Evolutionary conservation across 23 tunicate species (phyloP), one percentile per base, ranked within the genome.

Genomic region (Botrylloides violaceus): DNA sequence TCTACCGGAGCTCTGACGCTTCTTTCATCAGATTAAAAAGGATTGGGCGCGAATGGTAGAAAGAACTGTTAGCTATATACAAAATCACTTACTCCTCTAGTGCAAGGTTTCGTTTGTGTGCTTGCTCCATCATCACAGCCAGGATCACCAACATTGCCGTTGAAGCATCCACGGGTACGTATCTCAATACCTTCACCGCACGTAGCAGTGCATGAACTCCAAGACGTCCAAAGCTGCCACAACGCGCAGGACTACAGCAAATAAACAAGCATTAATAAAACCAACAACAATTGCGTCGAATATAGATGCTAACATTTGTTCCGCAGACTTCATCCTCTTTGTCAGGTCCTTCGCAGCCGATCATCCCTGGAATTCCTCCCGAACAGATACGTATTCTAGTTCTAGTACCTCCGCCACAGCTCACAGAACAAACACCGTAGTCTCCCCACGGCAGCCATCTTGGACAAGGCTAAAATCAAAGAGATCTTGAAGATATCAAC

Each of bases 181-280:
- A 0, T 22, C 22, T 27, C 28, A 5, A 61, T 24, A 4, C 79
- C 79, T 20, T 12, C 9, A 0, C 79, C 79, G 29, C 79, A 75
- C n/a, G 79, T 75, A 43, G 30, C 79, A 29, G 25, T 35, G 39
- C 96, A 88, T 7, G 34, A 37, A 30, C 66, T 47, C 88, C 88
- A 88, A 3, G 76, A 5, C 4, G 80, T 20, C 88, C 88, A 88
- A 19, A 70, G 2, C 22, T 81, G 77, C 84, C 84, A 88, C 73
- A 72, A 72, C 4, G 84, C 79, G 59, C 96, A 88, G 4, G 39
- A 50, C 96, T 88, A 5, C 1, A 60, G 29, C 3, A 3, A 6
- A 63, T 25, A 63, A 3, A 4, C 7, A 43, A 43, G 53, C 53
- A 43, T 43, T 9, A 6, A 26, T 29, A 4, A 15, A 26, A 65